Base-by-base conservation (phyloP, 2,113 vertebrate genomes). In the Nothocercus julius region DNA sequence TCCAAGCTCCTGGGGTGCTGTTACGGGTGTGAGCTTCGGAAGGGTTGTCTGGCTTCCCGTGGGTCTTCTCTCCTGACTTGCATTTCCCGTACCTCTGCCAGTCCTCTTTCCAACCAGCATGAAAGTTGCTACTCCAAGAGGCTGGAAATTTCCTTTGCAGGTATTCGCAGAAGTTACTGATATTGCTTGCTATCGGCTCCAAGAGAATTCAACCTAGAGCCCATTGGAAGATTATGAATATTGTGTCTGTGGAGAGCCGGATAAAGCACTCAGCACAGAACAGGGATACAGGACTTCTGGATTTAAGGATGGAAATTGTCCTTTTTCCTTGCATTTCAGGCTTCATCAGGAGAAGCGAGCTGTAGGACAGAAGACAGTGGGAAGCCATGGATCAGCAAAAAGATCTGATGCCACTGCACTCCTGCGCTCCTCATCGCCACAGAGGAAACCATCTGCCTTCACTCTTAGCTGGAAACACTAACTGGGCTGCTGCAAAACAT, bases 1-100 rank as follows among this genome's bases (percentile, higher is more conserved):
- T 34, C 61, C 47, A 38, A 56, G 17, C 7, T 54, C 27, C 34
- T 1, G 0, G 25, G 19, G 61, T 12, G 22, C 28, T 56, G 25
- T 51, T 5, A 1, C 0, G 0, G 10, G 24, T 49, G 11, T 20
- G 8, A 13, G 4, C 6, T 12, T 34, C 56, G 8, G 7, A 27
- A 1, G 3, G 59, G 7, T 5, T 49, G 25, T 21, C 40, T 1
- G 0, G 6, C 11, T 67, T 25, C 72, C 62, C 2, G 0, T 14
- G n/a, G 1, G 0, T 5, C 11, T 67, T 21, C 72, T 73, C 4
- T 0, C 11, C 25, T n/a, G 24, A 5, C 11, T 27, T 62, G 51
- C 70, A 36, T 10, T 67, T 10, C 49, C 38, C 69, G 11, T n/a
- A 47, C 8, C 45, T 2, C 70, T 66, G 40, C 9, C 51, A 42